Evolutionary conservation across 2,888 invertebrate species (phyloP), one percentile per base, ranked within the genome.

Genomic region (Drosophila cracens): DNA sequence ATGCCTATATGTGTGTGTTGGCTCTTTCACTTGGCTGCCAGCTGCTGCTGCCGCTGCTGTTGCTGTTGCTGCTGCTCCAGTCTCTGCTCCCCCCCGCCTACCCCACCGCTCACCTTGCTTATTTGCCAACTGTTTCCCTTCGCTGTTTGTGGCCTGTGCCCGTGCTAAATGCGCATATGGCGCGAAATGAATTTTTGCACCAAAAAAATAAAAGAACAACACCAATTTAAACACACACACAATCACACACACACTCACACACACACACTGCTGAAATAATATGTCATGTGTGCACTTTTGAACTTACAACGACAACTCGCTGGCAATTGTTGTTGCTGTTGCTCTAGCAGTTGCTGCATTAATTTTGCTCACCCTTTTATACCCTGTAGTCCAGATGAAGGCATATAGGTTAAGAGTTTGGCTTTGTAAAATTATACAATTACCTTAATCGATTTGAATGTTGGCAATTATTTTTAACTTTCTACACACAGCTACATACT

Each of bases 81-180:
- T 46, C 7, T 18, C n/a, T 58, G 21, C 16, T 6, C 2, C 16
- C 13, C 11, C 18, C 6, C 1, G 7, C 2, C 21, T 6, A 2
- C 43, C 31, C 10, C 16, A 29, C 40, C 38, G 16, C 31, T 7
- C 51, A 34, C 52, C 54, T 56, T 70, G 52, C 51, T 52, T 51
- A 40, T 40, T 21, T n/a, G 27, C 29, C 49, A 34, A 29, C 58
- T 63, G 51, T 36, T 63, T 46, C 27, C 34, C 36, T 31, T 33
- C 51, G 40, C 40, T 70, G 40, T 31, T 70, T 89, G 87, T 67
- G 87, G 87, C 79, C 68, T 66, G 70, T 65, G 74, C 70, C 74
- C 77, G 85, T 80, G 87, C 89, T 82, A 84, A 84, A 79, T 89
- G 85, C 85, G 87, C 85, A 85, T 82, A 74, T 87, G 89, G 82